Percentiles rank a stretch among this genome's conserved stretches.
Conservation (phyloP, 2,113 vertebrate genomes). For the Oxyura jamaicensis region DNA sequence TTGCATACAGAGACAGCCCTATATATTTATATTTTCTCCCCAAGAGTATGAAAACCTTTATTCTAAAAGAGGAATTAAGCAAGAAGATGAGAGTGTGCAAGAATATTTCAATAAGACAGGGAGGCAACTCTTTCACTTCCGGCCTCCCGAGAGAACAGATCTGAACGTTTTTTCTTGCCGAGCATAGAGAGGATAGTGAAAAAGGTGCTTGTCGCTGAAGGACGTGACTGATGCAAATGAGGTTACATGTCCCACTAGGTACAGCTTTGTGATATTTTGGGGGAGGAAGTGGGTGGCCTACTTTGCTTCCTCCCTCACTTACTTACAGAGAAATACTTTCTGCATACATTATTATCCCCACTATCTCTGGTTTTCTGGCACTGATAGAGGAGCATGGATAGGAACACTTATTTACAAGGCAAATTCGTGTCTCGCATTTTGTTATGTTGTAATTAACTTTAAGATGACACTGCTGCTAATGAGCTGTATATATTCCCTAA, state of each 20-base stretch:
- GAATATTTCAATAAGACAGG: background rate
- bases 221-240: constrained; percentile 15
- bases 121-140: background rate
- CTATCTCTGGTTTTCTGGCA: background rate
- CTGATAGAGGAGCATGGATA: background rate
- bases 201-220: constrained; percentile 33
- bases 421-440: background rate
- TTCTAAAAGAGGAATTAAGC: background rate
- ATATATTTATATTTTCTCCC: background rate
- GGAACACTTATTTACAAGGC: constrained; percentile 23
- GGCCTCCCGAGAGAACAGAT: background rate
- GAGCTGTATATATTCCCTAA: background rate
- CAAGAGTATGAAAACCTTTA: background rate
- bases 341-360: background rate
- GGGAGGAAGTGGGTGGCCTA: constrained; percentile 25
- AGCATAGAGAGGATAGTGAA: background rate
- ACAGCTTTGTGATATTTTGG: constrained; percentile 21
- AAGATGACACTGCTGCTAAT: constrained; percentile 1
- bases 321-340: background rate
- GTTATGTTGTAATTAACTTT: constrained; percentile 15
- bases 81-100: background rate
- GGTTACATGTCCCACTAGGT: background rate
- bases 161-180: constrained; percentile 3
- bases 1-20: background rate
- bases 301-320: constrained; percentile 12